Base-by-base conservation (phyloP, 2,888 invertebrate genomes). In the Gryllus longicercus region DNA sequence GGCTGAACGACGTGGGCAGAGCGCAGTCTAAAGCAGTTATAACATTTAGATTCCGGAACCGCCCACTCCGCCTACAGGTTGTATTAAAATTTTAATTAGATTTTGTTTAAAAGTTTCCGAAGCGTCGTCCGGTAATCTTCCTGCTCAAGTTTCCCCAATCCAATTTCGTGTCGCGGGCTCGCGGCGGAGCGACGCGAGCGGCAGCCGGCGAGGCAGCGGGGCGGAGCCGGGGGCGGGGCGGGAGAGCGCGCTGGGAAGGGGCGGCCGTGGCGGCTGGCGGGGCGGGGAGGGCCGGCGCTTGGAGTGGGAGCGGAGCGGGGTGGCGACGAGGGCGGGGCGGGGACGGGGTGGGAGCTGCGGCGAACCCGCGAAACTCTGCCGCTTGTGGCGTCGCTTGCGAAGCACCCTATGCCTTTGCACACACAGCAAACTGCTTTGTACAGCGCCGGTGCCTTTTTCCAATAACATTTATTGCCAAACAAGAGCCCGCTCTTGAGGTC, bases 401-500 rank as follows among this genome's bases (percentile, higher is more conserved):
- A 50, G 79, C 49, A 51, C 18, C 51, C 25, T 25, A 18, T 79
- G 38, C 49, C 38, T 77, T 38, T 77, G 25, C 23, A 50, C 77
- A 63, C 63, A 63, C n/a, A 63, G 63, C 49, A 79, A 63, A 79
- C 51, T 49, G 74, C 74, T 79, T 63, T 50, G 23, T 50, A 49
- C 63, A 23, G 51, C 80, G 77, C 78, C 78, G 82, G 80, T 81
- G 81, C 76, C 80, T 79, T 78, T 79, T 79, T 81, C 79, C 82
- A 82, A 82, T 82, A 82, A 82, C 82, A 82, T 82, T 82, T 82
- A 82, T 82, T 82, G 82, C 80, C 82, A 82, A 82, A 82, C 82
- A 82, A 81, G 80, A 51, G 80, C 78, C 51, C 49, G 74, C 80
- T 75, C 79, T 80, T 81, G 80, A 80, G 81, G 80, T 78, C 78